Conservation (phyloP, 1,140 invertebrate genomes). For the Zophobas morio region DNA sequence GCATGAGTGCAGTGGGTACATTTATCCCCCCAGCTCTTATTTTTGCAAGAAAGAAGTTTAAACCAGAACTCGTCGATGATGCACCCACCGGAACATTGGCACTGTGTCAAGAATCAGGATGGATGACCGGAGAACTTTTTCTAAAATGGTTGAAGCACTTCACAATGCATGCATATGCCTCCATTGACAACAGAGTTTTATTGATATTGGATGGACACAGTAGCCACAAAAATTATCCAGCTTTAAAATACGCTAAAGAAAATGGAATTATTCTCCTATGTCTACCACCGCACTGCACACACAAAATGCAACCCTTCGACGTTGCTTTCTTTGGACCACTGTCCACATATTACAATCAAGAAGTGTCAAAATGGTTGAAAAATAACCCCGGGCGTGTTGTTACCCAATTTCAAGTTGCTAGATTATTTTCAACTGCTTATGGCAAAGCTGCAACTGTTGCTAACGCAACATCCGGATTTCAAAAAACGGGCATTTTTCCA, state of each 20-base stretch:
- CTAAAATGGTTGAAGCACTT: conserved; percentile 66
- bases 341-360: conserved; percentile 48
- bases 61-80: conserved; percentile 61
- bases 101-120: conserved; percentile 66
- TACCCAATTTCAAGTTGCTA: background rate
- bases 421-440: too few species aligned
- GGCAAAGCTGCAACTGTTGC: too few species aligned
- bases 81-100: conserved; percentile 65
- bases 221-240: conserved; percentile 44
- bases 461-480: too few species aligned
- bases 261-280: conserved; percentile 67
- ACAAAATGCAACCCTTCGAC: conserved; percentile 66
- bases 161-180: conserved; percentile 58
- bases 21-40: conserved; percentile 38
- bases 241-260: conserved; percentile 41
- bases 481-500: too few species aligned
- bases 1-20: conserved; percentile 26
- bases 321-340: conserved; percentile 60
- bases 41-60: conserved; percentile 46
- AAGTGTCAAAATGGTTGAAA: background rate
- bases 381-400: background rate
- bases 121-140: conserved; percentile 46
- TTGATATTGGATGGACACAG: conserved; percentile 62
- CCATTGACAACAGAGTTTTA: conserved; percentile 59
- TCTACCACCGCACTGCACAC: conserved; percentile 68